Conservation (phyloP, 1,140 invertebrate species). For the Dreissena rostriformis region DNA sequence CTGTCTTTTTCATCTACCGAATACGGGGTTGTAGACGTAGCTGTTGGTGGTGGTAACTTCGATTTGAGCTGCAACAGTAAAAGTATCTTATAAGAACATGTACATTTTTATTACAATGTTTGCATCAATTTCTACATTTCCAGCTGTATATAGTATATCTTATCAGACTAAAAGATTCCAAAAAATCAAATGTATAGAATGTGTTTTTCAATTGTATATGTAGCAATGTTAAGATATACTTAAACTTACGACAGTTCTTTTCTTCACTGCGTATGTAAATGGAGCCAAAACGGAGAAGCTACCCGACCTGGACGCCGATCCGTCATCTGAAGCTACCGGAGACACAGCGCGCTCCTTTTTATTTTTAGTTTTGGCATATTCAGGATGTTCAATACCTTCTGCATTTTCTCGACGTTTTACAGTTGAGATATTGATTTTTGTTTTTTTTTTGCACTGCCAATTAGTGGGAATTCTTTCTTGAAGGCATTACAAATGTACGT, state of each 20-base stretch:
- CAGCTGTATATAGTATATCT: background rate
- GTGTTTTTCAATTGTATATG: background rate
- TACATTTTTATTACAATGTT: background rate
- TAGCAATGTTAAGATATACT: background rate
- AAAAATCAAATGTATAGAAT: background rate
- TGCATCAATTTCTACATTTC: background rate
- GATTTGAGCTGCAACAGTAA: slow-evolving; percentile 1
- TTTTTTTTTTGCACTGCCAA: too few species aligned
- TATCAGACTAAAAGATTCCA: background rate
- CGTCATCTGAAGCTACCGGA: too few species aligned
- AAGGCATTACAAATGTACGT: too few species aligned
- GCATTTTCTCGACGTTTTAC: too few species aligned
- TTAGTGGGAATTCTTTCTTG: too few species aligned
- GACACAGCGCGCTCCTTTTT: too few species aligned
- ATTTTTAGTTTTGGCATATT: too few species aligned
- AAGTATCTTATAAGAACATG: background rate
- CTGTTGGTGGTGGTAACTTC: slow-evolving; percentile 5
- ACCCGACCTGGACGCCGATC: too few species aligned
- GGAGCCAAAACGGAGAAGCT: slow-evolving; percentile 23
- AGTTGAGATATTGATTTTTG: too few species aligned
- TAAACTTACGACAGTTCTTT: slow-evolving; percentile 5
- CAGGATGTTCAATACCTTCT: too few species aligned
- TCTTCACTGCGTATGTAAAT: slow-evolving; percentile 27
- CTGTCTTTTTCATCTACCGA: background rate
- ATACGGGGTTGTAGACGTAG: background rate